Percentiles rank a stretch among this genome's conserved stretches.
Evolutionary conservation across 2,797 vertebrate genomes (phyloP).

Genomic region (Phyllotis vaccarum): DNA sequence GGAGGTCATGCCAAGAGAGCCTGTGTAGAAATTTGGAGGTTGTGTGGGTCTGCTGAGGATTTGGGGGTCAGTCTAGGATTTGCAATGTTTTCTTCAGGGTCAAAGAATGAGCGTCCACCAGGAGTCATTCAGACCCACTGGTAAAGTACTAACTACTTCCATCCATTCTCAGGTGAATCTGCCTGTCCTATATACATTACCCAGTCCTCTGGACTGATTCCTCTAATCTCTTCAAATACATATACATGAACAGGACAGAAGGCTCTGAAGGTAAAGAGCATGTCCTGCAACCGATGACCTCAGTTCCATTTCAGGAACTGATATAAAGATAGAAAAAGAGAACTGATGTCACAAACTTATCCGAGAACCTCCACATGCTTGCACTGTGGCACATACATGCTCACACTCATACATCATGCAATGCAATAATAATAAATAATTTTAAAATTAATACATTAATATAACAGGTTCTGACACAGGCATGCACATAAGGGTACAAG

Average conservation of each 20-base stretch:
- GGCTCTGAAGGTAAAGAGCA: neutral
- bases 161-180: conserved; percentile 7
- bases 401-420: neutral
- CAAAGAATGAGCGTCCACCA: neutral
- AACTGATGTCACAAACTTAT: neutral
- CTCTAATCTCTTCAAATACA: neutral
- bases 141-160: neutral
- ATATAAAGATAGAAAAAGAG: neutral
- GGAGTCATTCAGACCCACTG: conserved; percentile 1
- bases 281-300: neutral
- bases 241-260: neutral
- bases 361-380: neutral
- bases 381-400: neutral
- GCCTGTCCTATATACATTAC: neutral
- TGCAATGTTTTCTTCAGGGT: neutral
- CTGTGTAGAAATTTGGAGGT: neutral
- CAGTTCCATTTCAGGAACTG: neutral
- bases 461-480: neutral
- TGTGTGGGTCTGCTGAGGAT: neutral
- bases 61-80: no score
- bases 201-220: neutral
- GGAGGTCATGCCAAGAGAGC: neutral
- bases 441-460: neutral
- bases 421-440: no score
- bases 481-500: neutral